Evolutionary conservation across 2,888 invertebrate species (phyloP), one percentile per base, ranked within the genome.

Genomic region (Agriopis aurantiaria): DNA sequence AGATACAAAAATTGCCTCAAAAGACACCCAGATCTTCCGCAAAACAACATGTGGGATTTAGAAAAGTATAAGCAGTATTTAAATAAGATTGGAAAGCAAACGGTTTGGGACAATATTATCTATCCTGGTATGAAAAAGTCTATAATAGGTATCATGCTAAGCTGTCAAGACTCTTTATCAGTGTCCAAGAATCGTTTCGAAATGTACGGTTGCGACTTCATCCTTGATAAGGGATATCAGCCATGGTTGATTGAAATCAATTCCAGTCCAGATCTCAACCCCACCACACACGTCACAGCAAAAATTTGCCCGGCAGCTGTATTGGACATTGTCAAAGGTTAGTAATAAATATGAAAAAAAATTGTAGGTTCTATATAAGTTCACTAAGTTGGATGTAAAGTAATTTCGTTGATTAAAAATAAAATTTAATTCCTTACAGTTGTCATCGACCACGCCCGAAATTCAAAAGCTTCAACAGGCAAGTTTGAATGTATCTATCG

Each of bases 201-300:
- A 88, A 86, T 98, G 49, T 98, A 98, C 85, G 99, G 98, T 8
- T 98, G 98, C 64, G 99, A 99, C 91, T 99, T 99, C 86, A 97
- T 99, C 95, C 88, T 99, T 49, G 97, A 97, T 68, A 97, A 98
- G 81, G 96, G 97, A 80, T 97, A 96, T 79, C 95, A 96, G 73
- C 98, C 98, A 0, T 98, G 98, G 97, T 91, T 99, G 72, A 97
- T 99, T 80, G 99, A 99, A 94, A 98, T 99, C 76, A 99, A 99
- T 92, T 97, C 97, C 2, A 97, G 97, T 83, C 98, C 98, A 0
- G 97, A 98, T 88, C 95, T 99, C 89, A 95, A 95, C 72, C 95
- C 96, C 33, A 98, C 97, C 41, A 98, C 98, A 0, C 96, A 96
- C 68, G 96, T 98, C 11, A 99, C 98, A 0, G 96, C 97, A 0